Percentiles rank a stretch among this genome's conserved stretches.
Conservation (phyloP, 2,888 invertebrate species). For the Bombyx huttoni region DNA sequence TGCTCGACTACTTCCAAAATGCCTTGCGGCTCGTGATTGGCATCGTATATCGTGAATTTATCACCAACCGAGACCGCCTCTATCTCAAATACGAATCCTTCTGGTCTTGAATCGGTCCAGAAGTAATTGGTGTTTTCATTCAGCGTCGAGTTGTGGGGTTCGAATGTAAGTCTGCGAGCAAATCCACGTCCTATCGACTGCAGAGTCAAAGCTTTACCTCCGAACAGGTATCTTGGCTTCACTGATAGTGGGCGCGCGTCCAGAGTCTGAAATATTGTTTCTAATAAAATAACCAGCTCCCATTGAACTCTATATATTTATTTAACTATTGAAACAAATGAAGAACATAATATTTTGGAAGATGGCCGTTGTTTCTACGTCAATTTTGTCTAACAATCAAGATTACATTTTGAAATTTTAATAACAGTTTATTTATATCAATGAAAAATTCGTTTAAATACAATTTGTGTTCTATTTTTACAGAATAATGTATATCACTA, state of each 20-base stretch:
- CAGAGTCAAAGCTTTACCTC: constrained; percentile 76
- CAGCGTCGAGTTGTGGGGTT: constrained; percentile 71
- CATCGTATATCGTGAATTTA: constrained; percentile 80
- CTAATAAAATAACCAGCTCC: constrained; percentile 24
- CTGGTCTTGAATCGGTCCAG: constrained; percentile 82
- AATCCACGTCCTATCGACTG: constrained; percentile 81
- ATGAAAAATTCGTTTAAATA: neutral
- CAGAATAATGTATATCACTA: neutral
- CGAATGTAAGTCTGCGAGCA: constrained; percentile 80
- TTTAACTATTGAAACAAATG: neutral
- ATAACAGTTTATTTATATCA: neutral
- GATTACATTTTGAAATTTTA: neutral
- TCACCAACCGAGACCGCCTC: constrained; percentile 78
- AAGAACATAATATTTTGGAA: neutral
- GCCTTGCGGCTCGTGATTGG: constrained; percentile 77
- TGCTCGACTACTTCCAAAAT: constrained; percentile 76
- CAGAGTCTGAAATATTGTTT: constrained; percentile 47
- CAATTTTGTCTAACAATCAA: too few species aligned
- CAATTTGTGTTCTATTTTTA: neutral
- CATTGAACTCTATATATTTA: neutral
- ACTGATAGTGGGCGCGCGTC: constrained; percentile 55
- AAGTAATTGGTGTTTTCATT: constrained; percentile 81
- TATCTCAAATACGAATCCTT: constrained; percentile 81
- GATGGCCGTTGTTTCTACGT: too few species aligned
- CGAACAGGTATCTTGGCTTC: constrained; percentile 74